A percentile compares a stretch with the other conserved stretches of the same genome.
phyloP scores from a whole-genome alignment of 2,113 vertebrate species.

The Perognathus longimembris region DNA sequence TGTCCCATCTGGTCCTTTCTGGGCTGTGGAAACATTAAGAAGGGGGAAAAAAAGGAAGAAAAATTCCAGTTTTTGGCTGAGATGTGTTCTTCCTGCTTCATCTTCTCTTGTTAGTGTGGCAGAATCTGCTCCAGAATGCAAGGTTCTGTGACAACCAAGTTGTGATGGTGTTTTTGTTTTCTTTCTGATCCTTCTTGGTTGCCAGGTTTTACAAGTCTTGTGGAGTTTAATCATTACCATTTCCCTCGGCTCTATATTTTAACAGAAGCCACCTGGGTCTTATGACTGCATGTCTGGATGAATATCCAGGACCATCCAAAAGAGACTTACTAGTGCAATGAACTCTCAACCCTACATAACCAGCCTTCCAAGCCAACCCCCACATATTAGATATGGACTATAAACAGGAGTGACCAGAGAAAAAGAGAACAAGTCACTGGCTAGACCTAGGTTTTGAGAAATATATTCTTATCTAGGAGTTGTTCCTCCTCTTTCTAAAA shows the following conservation, averaged over 20 bases:
- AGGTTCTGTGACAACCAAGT: not conserved
- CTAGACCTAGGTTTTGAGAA: constrained; percentile 3
- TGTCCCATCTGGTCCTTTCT: constrained; percentile 93
- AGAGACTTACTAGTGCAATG: not conserved
- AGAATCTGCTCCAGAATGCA: not conserved
- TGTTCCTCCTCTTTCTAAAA: not conserved
- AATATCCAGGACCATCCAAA: not conserved
- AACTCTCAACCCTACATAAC: not conserved
- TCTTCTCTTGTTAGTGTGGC: constrained; percentile 2
- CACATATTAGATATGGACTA: not conserved
- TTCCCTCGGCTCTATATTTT: constrained; percentile 5
- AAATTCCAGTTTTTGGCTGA: constrained; percentile 72
- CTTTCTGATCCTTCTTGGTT: not conserved
- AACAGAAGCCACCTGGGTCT: not conserved
- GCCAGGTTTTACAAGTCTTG: not conserved
- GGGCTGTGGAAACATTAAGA: constrained; percentile 87
- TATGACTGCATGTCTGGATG: not conserved
- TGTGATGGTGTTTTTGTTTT: not conserved
- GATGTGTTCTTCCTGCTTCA: constrained; percentile 4
- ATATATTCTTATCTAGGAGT: not conserved
- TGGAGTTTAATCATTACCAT: not conserved
- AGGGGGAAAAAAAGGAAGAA: constrained; percentile 21
- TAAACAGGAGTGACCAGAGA: not conserved
- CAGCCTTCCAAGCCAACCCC: not conserved
- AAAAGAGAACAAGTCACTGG: not conserved